Conservation (phyloP, 2,797 vertebrate species). For the Darevskia mixta region DNA sequence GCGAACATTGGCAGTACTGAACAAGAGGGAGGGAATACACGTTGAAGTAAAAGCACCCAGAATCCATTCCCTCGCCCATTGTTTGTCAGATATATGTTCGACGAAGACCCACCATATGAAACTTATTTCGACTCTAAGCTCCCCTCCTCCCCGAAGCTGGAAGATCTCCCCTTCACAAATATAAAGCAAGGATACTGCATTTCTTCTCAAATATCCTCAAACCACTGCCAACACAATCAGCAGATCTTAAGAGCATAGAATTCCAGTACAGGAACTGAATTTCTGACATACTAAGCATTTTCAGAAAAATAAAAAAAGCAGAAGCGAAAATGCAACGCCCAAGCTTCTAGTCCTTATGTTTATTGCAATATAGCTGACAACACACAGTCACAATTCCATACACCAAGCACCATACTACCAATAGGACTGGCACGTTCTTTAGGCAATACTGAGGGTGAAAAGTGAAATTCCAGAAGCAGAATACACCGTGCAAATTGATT, state of each 20-base stretch:
- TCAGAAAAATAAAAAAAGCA: not conserved
- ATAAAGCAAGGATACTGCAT: not conserved
- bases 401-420: not conserved
- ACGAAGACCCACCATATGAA: not conserved
- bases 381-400: not conserved
- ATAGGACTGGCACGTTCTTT: not conserved
- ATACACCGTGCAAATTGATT: not conserved
- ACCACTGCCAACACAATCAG: not conserved
- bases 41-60: not conserved
- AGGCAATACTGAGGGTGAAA: not conserved
- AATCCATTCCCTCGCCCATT: not conserved
- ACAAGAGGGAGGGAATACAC: not conserved
- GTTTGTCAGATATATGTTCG: not conserved
- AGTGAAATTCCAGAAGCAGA: slow-evolving; percentile 3
- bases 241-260: not conserved
- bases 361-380: not conserved
- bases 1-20: not conserved
- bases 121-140: not conserved
- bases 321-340: not conserved
- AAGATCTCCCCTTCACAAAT: not conserved
- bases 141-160: not conserved
- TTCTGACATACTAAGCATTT: not conserved
- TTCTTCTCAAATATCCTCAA: not conserved
- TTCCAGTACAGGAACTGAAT: not conserved
- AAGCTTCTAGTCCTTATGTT: not conserved